These are phyloP conservation scores for Synanthedon andrenaeformis DNA, from an alignment of 2,888 invertebrate species.

Conservation along the genomic window DNA sequence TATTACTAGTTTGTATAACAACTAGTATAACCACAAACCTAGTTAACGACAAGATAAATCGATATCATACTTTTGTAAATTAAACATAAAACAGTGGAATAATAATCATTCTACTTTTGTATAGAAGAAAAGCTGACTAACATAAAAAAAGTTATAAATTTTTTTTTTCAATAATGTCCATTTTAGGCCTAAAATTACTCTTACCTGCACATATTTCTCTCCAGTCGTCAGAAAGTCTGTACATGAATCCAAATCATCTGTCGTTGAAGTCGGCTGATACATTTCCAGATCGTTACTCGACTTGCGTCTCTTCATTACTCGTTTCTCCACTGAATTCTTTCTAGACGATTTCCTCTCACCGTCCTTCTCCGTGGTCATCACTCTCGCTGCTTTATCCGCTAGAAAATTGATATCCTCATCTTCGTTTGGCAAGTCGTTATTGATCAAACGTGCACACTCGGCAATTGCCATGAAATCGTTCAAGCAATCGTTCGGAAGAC, in stretches of 20 bases:
- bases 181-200: too few species aligned
- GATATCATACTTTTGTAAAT: too few species aligned
- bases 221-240: constrained; percentile 39
- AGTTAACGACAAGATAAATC: too few species aligned
- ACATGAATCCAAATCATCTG: constrained; percentile 51
- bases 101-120: too few species aligned
- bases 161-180: too few species aligned
- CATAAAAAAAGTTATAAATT: too few species aligned
- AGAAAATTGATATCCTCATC: constrained; percentile 54
- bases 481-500: constrained; percentile 56
- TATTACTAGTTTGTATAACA: too few species aligned
- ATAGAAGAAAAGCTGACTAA: too few species aligned
- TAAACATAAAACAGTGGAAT: too few species aligned
- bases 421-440: constrained; percentile 31
- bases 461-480: constrained; percentile 60
- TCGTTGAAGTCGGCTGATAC: constrained; percentile 61
- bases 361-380: constrained; percentile 53
- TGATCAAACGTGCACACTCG: constrained; percentile 41
- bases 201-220: constrained; percentile 59
- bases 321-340: constrained; percentile 37
- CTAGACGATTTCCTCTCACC: constrained; percentile 23
- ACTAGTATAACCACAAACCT: too few species aligned
- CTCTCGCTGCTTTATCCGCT: constrained; percentile 55
- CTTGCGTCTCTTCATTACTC: constrained; percentile 42
- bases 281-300: constrained; percentile 57